Conservation (phyloP, 1,140 invertebrate species). For the Neodiprion pinetum region DNA sequence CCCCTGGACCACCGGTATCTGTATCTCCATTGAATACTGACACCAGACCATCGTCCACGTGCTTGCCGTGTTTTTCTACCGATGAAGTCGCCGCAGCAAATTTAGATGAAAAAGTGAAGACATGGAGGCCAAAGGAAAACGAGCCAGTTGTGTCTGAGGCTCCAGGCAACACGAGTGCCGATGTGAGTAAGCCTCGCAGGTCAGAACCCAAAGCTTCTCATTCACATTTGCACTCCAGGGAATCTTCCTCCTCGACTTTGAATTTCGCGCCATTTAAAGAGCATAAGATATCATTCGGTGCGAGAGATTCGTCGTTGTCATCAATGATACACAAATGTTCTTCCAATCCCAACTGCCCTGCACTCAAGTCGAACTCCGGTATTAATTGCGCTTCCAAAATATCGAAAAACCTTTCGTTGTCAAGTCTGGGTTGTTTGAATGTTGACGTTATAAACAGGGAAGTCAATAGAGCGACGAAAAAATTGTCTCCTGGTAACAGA, state of each 20-base stretch:
- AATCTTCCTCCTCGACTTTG: slow-evolving; percentile 18
- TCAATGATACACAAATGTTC: slow-evolving; percentile 39
- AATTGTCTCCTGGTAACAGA: slow-evolving; percentile 21
- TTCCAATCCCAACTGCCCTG: slow-evolving; percentile 35
- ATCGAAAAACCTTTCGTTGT: slow-evolving; percentile 18
- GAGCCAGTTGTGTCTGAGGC: slow-evolving; percentile 33
- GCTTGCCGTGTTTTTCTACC: slow-evolving; percentile 43
- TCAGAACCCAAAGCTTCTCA: slow-evolving; percentile 35
- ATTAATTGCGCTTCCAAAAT: slow-evolving; percentile 34
- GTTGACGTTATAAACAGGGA: not conserved
- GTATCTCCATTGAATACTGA: slow-evolving; percentile 18
- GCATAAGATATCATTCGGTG: slow-evolving; percentile 14
- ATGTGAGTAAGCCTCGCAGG: slow-evolving; percentile 34
- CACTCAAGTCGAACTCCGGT: slow-evolving; percentile 23
- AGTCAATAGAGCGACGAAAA: slow-evolving; percentile 21
- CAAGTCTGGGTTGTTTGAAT: slow-evolving; percentile 22
- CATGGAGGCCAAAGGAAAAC: slow-evolving; percentile 40
- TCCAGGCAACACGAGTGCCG: slow-evolving; percentile 28
- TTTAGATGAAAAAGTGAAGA: slow-evolving; percentile 36
- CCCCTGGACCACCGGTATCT: slow-evolving; percentile 39
- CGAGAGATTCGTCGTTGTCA: not conserved
- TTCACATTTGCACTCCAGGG: slow-evolving; percentile 20
- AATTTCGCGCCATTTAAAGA: slow-evolving; percentile 31
- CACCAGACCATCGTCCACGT: slow-evolving; percentile 31
- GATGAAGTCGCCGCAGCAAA: slow-evolving; percentile 33